Conservation (phyloP, 2,113 vertebrate genomes). For the Phasianus colchicus region DNA sequence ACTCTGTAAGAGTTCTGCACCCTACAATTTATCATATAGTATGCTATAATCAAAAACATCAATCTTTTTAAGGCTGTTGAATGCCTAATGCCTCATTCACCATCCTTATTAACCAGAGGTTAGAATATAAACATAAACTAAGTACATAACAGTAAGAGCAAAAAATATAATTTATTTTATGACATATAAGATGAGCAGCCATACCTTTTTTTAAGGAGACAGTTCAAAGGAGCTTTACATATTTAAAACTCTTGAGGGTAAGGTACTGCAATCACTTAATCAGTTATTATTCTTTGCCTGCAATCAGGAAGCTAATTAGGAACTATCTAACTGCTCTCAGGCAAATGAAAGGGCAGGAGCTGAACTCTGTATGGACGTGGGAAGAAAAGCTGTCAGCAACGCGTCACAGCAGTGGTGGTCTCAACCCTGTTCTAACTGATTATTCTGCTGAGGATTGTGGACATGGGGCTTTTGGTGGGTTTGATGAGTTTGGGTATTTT, state of each 20-base stretch:
- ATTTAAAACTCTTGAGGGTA: slow-evolving; percentile 27
- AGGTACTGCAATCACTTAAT: slow-evolving; percentile 1
- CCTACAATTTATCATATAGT: background rate
- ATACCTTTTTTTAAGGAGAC: background rate
- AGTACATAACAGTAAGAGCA: background rate
- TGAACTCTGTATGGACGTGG: background rate
- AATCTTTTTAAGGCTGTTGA: slow-evolving; percentile 16
- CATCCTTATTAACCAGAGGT: slow-evolving; percentile 9
- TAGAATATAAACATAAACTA: slow-evolving; percentile 2
- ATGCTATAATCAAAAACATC: slow-evolving; percentile 11
- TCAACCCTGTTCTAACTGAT: background rate
- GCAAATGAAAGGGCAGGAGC: background rate
- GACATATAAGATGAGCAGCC: background rate
- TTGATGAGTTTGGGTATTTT: background rate
- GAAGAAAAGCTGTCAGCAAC: background rate
- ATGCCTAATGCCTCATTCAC: background rate
- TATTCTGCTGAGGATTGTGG: background rate
- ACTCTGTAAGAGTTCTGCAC: slow-evolving; percentile 8
- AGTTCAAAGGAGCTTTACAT: background rate
- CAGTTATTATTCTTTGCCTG: background rate
- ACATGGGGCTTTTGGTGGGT: too few species aligned
- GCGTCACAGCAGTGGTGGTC: background rate
- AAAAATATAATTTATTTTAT: background rate
- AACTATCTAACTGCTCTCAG: background rate
- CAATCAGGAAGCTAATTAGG: slow-evolving; percentile 37